These are phyloP conservation scores for Rhamphomyia laevipes DNA, from an alignment of 2,888 invertebrate genomes.

Conservation along the genomic window DNA sequence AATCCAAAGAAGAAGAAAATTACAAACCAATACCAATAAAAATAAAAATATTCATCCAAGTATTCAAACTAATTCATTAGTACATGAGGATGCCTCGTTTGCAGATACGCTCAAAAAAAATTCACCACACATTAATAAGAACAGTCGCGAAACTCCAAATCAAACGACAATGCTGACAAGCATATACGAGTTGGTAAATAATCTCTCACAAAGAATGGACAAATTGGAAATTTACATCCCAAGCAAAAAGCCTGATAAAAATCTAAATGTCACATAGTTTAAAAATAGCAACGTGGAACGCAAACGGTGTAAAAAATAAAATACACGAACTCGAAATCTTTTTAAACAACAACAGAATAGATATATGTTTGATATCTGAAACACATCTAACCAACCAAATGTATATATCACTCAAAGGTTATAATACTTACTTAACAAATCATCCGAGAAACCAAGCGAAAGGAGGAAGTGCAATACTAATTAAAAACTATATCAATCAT, in stretches of 20 bases:
- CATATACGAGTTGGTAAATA: not conserved
- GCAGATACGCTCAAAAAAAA: not conserved
- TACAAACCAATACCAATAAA: not conserved
- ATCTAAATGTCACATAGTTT: not conserved
- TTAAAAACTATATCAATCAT: no score
- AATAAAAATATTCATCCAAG: not conserved
- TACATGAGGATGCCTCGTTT: no score
- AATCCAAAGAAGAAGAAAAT: conserved; percentile 3
- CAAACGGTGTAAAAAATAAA: not conserved
- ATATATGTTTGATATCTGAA: not conserved
- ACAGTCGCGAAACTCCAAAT: no score
- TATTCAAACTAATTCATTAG: no score
- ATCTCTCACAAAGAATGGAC: not conserved
- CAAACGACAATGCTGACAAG: not conserved
- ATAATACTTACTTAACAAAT: no score
- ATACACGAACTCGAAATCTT: not conserved
- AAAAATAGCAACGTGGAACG: not conserved
- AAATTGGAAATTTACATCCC: not conserved
- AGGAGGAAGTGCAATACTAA: no score
- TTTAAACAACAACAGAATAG: not conserved
- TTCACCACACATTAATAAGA: not conserved
- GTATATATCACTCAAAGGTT: no score
- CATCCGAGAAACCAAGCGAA: no score
- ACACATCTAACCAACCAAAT: not conserved
- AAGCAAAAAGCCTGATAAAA: not conserved